Evolutionary conservation across 2,797 vertebrate species (phyloP), one percentile per base, ranked within the genome.

Genomic region (Anas bernieri): DNA sequence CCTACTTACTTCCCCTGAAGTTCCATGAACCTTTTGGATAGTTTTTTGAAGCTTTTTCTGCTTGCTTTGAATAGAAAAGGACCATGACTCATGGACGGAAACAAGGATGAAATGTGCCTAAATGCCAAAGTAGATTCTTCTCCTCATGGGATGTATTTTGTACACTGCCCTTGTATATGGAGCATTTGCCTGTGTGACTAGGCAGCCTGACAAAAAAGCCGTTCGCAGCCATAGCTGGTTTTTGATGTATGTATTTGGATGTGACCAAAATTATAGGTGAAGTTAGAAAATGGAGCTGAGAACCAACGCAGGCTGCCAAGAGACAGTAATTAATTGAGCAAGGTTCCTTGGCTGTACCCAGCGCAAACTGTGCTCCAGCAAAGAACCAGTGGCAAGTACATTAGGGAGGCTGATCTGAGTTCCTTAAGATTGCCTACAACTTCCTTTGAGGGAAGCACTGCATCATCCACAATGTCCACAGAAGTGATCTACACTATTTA

Each of bases 71-170:
- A 13, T 17, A 52, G 48, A 23, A 76, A 64, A 72, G 15, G 23
- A 18, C 28, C 28, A 9, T 54, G 28, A 62, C 12, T 68, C n/a
- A 0, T 1, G 3, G 4, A 22, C 6, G 14, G 1, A 1, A 5
- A 37, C 10, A 25, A 2, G 3, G 9, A 6, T 39, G 45, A 87
- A 63, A 67, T 26, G 6, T 6, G 2, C 35, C 17, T 23, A 63
- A 87, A 66, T 28, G 12, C 15, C 33, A 54, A 23, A 86, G 31
- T 4, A 77, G n/a, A 43, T 59, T 83, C 46, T 76, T 67, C 15
- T n/a, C 31, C 31, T 55, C 21, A 23, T 16, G 30, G 7, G 39
- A 6, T 23, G 52, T 41, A 41, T 56, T 66, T 88, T 70, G 7
- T 33, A 17, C 7, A 17, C 8, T 56, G 45, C 12, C 35, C 35